phyloP scores from a whole-genome alignment of 35 echinoderm and acorn worm species.

The Diadema setosum region DNA sequence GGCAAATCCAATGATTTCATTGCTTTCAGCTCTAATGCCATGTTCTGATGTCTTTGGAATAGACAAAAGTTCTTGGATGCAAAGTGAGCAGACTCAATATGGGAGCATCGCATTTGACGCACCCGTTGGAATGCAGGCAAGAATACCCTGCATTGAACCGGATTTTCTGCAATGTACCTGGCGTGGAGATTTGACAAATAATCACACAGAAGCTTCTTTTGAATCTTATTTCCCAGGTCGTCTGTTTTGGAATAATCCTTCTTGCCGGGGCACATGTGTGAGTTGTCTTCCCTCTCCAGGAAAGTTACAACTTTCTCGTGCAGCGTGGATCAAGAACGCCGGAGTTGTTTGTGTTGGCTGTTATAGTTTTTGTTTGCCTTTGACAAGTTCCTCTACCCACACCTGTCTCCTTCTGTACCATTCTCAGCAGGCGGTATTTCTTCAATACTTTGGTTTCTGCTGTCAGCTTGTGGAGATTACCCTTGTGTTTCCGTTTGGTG shows the following conservation, averaged over 20 bases:
- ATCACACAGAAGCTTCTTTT: background rate
- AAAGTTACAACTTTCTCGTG: constrained; percentile 34
- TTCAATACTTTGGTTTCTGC: background rate
- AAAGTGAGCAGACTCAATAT: constrained; percentile 24
- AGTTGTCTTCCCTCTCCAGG: constrained; percentile 37
- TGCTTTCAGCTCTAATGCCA: constrained; percentile 34
- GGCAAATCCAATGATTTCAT: background rate
- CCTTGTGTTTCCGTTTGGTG: no score
- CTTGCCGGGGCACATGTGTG: constrained; percentile 40
- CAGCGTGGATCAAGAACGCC: background rate
- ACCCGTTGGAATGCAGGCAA: constrained; percentile 19
- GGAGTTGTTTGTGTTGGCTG: background rate
- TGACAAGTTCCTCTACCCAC: constrained; percentile 3
- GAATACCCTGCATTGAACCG: background rate
- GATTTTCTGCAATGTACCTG: constrained; percentile 38
- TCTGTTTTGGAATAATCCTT: constrained; percentile 19
- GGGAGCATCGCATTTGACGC: background rate
- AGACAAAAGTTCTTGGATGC: constrained; percentile 1
- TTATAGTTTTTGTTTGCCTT: background rate
- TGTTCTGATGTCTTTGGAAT: constrained; percentile 36
- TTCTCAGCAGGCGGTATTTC: background rate
- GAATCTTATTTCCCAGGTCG: background rate
- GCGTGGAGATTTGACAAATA: constrained; percentile 11
- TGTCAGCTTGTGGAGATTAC: background rate
- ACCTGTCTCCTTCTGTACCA: background rate